phyloP scores from a whole-genome alignment of 2,888 invertebrate genomes.

The Noctua pronuba region DNA sequence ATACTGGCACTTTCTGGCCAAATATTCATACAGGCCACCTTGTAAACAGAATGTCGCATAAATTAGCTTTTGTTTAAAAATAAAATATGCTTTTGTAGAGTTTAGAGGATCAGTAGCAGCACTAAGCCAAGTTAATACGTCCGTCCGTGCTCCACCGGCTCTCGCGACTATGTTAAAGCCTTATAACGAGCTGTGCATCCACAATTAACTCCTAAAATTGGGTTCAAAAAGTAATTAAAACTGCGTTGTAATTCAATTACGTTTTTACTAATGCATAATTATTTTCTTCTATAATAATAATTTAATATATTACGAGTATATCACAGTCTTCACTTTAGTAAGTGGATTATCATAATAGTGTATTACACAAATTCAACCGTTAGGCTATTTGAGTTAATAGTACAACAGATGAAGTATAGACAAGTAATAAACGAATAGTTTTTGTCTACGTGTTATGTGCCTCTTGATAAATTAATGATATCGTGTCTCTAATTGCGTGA shows the following conservation, averaged over 20 bases:
- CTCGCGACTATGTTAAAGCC: slow-evolving; percentile 27
- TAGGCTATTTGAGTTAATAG: slow-evolving; percentile 65
- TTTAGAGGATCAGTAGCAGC: slow-evolving; percentile 23
- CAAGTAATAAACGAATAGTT: slow-evolving; percentile 53
- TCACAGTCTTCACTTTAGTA: slow-evolving; percentile 90
- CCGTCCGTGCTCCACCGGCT: slow-evolving; percentile 20
- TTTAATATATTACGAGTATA: slow-evolving; percentile 85
- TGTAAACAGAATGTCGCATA: not conserved
- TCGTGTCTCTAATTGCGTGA: slow-evolving; percentile 60
- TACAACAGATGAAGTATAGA: slow-evolving; percentile 50
- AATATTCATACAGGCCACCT: not conserved
- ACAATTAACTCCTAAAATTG: slow-evolving; percentile 51
- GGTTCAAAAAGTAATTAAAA: slow-evolving; percentile 65
- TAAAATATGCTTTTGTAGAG: slow-evolving; percentile 33
- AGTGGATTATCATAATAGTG: slow-evolving; percentile 84
- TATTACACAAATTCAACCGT: slow-evolving; percentile 74
- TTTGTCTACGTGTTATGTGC: slow-evolving; percentile 67
- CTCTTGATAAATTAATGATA: slow-evolving; percentile 58
- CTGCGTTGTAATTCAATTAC: slow-evolving; percentile 72
- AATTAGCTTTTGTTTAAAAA: slow-evolving; percentile 7
- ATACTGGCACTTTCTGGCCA: too few relatives aligned
- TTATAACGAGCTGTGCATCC: slow-evolving; percentile 55
- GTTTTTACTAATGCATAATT: slow-evolving; percentile 84
- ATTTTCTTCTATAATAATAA: slow-evolving; percentile 79
- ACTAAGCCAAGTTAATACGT: slow-evolving; percentile 35